These are phyloP conservation scores for Xiphias gladius DNA, from an alignment of 2,113 vertebrate species.

Conservation along the genomic window DNA sequence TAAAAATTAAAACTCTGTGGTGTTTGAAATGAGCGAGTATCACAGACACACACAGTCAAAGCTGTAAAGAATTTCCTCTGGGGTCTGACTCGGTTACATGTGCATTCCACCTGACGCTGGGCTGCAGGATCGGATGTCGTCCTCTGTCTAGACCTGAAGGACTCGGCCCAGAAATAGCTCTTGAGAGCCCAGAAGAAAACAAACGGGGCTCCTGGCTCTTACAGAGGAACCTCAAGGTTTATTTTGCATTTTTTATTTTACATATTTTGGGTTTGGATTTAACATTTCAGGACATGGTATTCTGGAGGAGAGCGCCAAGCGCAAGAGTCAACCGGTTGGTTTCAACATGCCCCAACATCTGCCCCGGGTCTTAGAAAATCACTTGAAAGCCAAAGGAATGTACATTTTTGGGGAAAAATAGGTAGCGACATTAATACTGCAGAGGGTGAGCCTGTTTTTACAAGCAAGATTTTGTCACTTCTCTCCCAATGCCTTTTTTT, in stretches of 20 bases:
- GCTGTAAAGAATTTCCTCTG: conserved; percentile 71
- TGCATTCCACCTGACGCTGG: conserved; percentile 59
- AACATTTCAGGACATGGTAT: conserved; percentile 49
- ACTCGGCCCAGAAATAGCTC: conserved; percentile 72
- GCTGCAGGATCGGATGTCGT: conserved; percentile 63
- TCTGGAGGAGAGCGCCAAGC: conserved; percentile 27
- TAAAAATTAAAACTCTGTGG: conserved; percentile 87
- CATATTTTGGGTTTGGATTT: conserved; percentile 65
- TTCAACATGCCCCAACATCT: conserved; percentile 14
- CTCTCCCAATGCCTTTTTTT: background rate
- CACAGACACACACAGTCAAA: conserved; percentile 28
- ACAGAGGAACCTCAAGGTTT: conserved; percentile 62
- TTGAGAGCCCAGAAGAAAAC: conserved; percentile 59
- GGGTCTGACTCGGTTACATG: conserved; percentile 45
- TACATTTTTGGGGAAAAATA: conserved; percentile 6
- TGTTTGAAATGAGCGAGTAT: conserved; percentile 88
- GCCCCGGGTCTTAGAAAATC: conserved; percentile 24
- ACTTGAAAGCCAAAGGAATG: conserved; percentile 55
- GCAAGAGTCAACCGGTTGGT: conserved; percentile 21
- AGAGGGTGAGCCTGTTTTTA: background rate
- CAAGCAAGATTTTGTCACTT: background rate
- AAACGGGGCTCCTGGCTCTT: conserved; percentile 56
- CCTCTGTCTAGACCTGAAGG: conserved; percentile 76
- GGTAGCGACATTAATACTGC: background rate
- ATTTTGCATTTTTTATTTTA: conserved; percentile 53